Evolutionary conservation across 2,797 vertebrate genomes (phyloP).

Genomic region (Gadopsis bispinosus): DNA sequence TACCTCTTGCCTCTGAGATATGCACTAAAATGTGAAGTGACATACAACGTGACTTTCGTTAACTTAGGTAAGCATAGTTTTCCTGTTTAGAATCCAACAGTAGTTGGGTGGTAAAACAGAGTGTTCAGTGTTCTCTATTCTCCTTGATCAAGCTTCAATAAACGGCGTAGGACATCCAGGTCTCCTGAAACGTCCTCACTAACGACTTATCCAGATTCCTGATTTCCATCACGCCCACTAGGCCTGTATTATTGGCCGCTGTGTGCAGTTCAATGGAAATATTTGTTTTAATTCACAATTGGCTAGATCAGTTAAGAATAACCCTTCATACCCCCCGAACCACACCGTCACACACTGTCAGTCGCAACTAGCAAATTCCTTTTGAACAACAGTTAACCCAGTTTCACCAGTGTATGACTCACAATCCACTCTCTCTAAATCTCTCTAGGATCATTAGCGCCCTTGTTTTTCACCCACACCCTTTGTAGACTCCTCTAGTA

Average conservation of each 20-base stretch:
- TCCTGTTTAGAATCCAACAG: too few relatives aligned
- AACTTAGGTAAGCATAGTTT: too few relatives aligned
- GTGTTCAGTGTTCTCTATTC: too few relatives aligned
- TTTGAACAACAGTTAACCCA: slow-evolving; percentile 54
- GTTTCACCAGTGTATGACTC: slow-evolving; percentile 45
- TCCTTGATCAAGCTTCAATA: too few relatives aligned
- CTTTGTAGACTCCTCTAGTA: slow-evolving; percentile 67
- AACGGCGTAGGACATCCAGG: too few relatives aligned
- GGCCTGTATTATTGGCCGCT: neutral
- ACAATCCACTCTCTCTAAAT: slow-evolving; percentile 56
- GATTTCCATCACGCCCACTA: neutral
- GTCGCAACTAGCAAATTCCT: slow-evolving; percentile 18
- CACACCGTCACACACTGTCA: slow-evolving; percentile 10
- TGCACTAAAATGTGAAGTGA: too few relatives aligned
- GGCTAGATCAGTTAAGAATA: neutral
- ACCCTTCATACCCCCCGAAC: neutral
- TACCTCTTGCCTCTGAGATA: too few relatives aligned
- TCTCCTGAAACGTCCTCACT: too few relatives aligned
- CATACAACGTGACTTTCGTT: too few relatives aligned
- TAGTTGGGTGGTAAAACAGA: too few relatives aligned
- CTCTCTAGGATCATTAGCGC: slow-evolving; percentile 68
- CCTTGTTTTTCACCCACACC: slow-evolving; percentile 59
- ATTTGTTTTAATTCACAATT: slow-evolving; percentile 27
- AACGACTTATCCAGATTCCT: too few relatives aligned
- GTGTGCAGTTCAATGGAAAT: neutral